phyloP scores from a whole-genome alignment of 1,140 invertebrate species.

The Rhopalosiphum padi region DNA sequence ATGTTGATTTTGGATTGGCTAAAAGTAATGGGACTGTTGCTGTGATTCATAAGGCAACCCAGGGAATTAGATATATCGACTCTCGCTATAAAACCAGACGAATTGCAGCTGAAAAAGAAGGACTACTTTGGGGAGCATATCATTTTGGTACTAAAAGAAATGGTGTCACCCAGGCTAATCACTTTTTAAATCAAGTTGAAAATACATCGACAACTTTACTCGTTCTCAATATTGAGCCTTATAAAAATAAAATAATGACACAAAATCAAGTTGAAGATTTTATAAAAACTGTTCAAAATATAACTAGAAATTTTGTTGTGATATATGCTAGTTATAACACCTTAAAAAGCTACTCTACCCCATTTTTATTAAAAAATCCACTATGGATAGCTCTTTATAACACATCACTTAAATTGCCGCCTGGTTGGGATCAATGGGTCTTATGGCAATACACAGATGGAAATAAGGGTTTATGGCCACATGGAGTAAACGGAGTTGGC shows the following conservation, averaged over 20 bases:
- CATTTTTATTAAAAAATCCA: constrained; percentile 15
- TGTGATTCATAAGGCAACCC: constrained; percentile 57
- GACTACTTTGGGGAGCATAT: constrained; percentile 58
- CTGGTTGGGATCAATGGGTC: constrained; percentile 41
- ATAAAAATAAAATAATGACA: constrained; percentile 39
- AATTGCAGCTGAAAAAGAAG: constrained; percentile 36
- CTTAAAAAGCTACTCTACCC: constrained; percentile 7
- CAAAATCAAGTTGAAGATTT: constrained; percentile 41
- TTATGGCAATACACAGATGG: constrained; percentile 58
- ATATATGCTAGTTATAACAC: constrained; percentile 43
- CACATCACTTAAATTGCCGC: neutral
- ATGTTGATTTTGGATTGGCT: constrained; percentile 43
- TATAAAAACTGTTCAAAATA: constrained; percentile 49
- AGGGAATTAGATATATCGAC: constrained; percentile 19
- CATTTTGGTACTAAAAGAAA: constrained; percentile 49
- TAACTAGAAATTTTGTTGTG: neutral
- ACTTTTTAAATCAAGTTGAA: constrained; percentile 52
- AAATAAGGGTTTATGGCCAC: neutral
- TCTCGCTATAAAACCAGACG: neutral
- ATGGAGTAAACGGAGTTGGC: constrained; percentile 23
- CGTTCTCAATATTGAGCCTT: constrained; percentile 41
- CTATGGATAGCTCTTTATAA: constrained; percentile 53
- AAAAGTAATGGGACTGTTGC: constrained; percentile 45
- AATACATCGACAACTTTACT: constrained; percentile 32
- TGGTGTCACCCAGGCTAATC: constrained; percentile 39